Conservation (phyloP, 2,797 vertebrate species). For the Cryptoprocta ferox region DNA sequence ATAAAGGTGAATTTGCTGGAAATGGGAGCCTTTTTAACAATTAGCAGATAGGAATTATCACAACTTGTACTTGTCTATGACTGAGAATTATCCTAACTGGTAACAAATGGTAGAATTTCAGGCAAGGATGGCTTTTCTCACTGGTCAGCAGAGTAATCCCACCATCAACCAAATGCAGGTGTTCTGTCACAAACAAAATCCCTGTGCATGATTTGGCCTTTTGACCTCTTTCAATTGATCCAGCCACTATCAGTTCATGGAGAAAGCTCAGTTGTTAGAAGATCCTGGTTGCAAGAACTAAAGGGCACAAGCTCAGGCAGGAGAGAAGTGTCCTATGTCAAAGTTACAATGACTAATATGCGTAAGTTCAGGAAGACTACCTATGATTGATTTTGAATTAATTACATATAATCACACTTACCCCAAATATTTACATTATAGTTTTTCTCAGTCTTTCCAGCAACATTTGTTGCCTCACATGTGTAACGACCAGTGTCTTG, state of each 20-base stretch:
- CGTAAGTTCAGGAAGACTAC: not conserved
- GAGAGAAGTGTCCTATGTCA: not conserved
- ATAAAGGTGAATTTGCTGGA: not conserved
- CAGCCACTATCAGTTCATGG: not conserved
- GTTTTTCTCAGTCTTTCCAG: slow-evolving; percentile 97
- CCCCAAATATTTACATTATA: slow-evolving; percentile 98
- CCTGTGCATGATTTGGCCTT: not conserved
- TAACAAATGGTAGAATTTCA: not conserved
- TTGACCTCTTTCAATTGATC: not conserved
- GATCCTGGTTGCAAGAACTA: not conserved
- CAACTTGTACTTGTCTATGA: too few relatives aligned
- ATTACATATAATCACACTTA: slow-evolving; percentile 84
- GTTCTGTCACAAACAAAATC: not conserved
- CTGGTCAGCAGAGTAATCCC: not conserved
- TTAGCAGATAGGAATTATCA: not conserved
- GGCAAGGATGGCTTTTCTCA: not conserved
- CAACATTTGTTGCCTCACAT: slow-evolving; percentile 96
- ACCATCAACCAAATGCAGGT: accelerated
- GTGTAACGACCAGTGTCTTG: slow-evolving; percentile 96
- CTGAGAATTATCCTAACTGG: not conserved
- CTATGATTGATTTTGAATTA: not conserved
- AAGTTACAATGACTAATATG: accelerated
- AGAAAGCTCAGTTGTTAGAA: not conserved
- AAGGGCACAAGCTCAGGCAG: not conserved
- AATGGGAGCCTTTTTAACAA: not conserved